A percentile compares a stretch with the other conserved stretches of the same genome.
Evolutionary conservation across 2,888 invertebrate species (phyloP).

Genomic region (Torymus aiolomorphi): DNA sequence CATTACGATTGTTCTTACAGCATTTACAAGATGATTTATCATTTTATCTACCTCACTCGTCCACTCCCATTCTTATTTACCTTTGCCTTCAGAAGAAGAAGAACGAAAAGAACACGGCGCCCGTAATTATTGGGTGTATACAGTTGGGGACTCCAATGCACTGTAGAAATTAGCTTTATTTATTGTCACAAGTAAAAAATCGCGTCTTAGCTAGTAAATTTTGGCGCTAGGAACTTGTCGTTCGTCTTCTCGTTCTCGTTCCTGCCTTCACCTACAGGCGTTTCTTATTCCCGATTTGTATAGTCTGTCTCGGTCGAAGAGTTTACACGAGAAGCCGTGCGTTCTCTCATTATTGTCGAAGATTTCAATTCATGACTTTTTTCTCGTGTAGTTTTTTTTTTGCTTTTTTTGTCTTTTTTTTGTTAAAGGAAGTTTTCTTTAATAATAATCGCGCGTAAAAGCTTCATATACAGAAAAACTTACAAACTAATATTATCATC

Average conservation of each 20-base stretch:
- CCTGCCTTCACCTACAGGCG: background rate
- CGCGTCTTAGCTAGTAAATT: slow-evolving; percentile 24
- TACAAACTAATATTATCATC: slow-evolving; percentile 15
- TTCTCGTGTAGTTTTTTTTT: no score
- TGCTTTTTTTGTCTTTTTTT: slow-evolving; percentile 10
- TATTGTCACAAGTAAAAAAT: slow-evolving; percentile 53
- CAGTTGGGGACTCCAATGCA: slow-evolving; percentile 15
- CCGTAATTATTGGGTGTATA: background rate
- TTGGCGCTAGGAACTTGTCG: slow-evolving; percentile 49
- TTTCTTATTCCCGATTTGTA: background rate
- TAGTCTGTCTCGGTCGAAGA: slow-evolving; percentile 5
- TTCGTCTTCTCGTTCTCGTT: slow-evolving; percentile 34
- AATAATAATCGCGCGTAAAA: slow-evolving; percentile 22
- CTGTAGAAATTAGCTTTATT: slow-evolving; percentile 35
- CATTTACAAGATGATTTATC: slow-evolving; percentile 50
- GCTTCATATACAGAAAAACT: slow-evolving; percentile 22
- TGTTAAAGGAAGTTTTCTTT: slow-evolving; percentile 14
- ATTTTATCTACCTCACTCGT: background rate
- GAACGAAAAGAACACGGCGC: slow-evolving; percentile 42
- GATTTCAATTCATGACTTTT: slow-evolving; percentile 52
- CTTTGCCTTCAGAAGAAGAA: slow-evolving; percentile 35
- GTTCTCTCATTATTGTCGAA: slow-evolving; percentile 50
- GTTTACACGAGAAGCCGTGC: slow-evolving; percentile 32
- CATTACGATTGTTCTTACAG: slow-evolving; percentile 57
- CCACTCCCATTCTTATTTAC: no score